These are phyloP conservation scores for Tachypleus tridentatus DNA, from an alignment of 1,140 invertebrate species.

Conservation along the genomic window DNA sequence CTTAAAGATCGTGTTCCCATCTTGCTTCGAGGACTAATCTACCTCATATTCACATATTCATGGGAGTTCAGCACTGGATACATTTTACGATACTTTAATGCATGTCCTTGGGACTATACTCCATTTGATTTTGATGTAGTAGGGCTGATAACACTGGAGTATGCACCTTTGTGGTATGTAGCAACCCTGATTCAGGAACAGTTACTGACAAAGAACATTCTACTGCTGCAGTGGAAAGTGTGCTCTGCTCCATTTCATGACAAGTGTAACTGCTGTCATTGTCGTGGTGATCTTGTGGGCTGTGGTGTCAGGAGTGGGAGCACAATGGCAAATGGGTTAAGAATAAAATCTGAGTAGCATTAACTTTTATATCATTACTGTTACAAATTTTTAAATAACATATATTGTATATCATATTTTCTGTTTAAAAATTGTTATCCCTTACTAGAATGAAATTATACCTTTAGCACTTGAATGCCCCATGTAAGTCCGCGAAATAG, in stretches of 20 bases:
- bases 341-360: too few species aligned
- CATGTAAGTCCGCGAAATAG: too few species aligned
- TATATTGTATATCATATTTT: too few species aligned
- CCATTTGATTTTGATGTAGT: conserved; percentile 38
- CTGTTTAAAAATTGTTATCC: too few species aligned
- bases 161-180: conserved; percentile 41
- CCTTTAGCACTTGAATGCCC: too few species aligned
- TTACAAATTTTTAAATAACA: too few species aligned
- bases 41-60: conserved; percentile 38
- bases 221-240: conserved; percentile 29
- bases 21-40: conserved; percentile 34
- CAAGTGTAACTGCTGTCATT: too few species aligned
- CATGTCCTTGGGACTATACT: conserved; percentile 44
- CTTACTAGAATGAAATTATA: too few species aligned
- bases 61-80: conserved; percentile 42
- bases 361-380: too few species aligned
- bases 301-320: too few species aligned
- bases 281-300: too few species aligned
- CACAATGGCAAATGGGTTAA: too few species aligned
- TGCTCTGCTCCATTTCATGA: background rate
- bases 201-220: conserved; percentile 32
- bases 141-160: conserved; percentile 42
- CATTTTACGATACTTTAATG: conserved; percentile 37
- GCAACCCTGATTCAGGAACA: conserved; percentile 33
- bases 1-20: conserved; percentile 32